Evolutionary conservation across 2,797 vertebrate genomes (phyloP), one percentile per base, ranked within the genome.

Genomic region (Poeciliopsis gracilis): DNA sequence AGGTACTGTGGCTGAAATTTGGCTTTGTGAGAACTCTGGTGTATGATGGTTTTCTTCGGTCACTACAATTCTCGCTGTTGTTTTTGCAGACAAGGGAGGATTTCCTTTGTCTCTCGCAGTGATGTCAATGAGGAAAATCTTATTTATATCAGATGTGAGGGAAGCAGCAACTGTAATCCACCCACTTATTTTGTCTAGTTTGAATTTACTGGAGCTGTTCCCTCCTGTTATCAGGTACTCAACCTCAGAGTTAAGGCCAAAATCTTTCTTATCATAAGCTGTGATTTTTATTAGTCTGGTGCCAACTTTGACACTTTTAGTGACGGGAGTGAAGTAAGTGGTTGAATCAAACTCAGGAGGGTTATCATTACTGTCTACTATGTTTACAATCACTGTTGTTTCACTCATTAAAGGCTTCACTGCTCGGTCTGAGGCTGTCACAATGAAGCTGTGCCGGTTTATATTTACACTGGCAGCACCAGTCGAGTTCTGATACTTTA

Each of bases 41-140:
- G 97, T 98, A 77, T 99, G 97, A 88, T 98, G 97, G 88, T 99
- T 99, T 89, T 99, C 98, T 84, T 99, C 98, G 0, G 98, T 99
- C 49, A 99, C 96, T 0, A 96, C 94, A 72, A 99, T 95, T 49
- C 94, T 96, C 76, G 98, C 94, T 0, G 93, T 88, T 0, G 95
- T 94, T 70, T 94, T 95, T 0, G 96, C 89, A 0, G 96, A 97
- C 76, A 99, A 93, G 0, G 98, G 98, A 53, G 98, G 98, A 77
- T 97, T 99, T 43, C 98, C 98, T 94, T 95, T 97, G 93, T 99
- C 98, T 43, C 85, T 97, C 0, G 97, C 98, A 51, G 94, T 96
- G 84, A 98, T 92, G 23, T 95, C 96, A 61, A 98, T 91, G 18
- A 96, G 66, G 78, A 98, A 98, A 11, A 94, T 88, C 88, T 95